phyloP scores from a whole-genome alignment of 2,888 invertebrate species.

The Prosopocoilus inquinatus region DNA sequence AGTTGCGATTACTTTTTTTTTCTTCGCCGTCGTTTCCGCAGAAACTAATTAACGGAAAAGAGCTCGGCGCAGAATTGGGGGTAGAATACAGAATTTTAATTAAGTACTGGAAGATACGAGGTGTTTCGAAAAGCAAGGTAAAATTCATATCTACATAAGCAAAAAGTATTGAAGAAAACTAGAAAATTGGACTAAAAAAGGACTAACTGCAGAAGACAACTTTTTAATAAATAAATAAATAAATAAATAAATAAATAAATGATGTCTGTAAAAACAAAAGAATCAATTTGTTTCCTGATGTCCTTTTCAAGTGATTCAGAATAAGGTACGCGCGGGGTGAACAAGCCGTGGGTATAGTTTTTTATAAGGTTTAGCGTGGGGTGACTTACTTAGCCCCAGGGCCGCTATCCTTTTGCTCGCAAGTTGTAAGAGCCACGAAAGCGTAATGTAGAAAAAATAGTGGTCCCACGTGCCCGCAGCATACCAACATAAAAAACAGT shows the following conservation, averaged over 20 bases:
- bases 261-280: no score
- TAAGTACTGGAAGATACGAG: no score
- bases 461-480: conserved; percentile 23
- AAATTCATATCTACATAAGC: no score
- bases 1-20: conserved; percentile 9
- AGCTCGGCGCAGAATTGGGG: no score
- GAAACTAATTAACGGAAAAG: no score
- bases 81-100: no score
- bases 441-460: conserved; percentile 26
- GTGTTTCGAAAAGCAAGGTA: no score
- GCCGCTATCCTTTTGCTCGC: conserved; percentile 19
- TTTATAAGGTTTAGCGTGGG: conserved; percentile 28
- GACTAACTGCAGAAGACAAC: no score
- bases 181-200: no score
- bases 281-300: neutral
- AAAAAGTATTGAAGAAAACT: no score
- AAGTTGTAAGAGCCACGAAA: conserved; percentile 16
- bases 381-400: conserved; percentile 20
- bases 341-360: conserved; percentile 25
- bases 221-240: no score
- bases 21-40: neutral
- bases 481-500: conserved; percentile 24
- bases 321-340: conserved; percentile 25
- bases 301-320: conserved; percentile 13
- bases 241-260: no score